A percentile compares a stretch with the other conserved stretches of the same genome.
These are phyloP conservation scores for Euplexia lucipara DNA, from an alignment of 2,888 invertebrate genomes.

Conservation along the genomic window DNA sequence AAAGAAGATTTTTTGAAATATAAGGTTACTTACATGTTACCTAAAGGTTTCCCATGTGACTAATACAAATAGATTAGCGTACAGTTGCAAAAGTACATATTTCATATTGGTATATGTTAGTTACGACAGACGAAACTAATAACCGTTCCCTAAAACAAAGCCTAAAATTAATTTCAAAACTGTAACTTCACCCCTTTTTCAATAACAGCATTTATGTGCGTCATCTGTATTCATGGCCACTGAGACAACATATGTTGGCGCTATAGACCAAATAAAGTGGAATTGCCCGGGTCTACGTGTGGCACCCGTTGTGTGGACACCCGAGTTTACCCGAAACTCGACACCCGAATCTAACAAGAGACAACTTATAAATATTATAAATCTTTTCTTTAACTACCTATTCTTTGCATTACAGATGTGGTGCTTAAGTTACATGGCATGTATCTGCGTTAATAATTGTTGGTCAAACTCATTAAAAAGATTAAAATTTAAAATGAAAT, in stretches of 20 bases:
- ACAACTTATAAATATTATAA: slow-evolving; percentile 72
- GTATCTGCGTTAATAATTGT: no score
- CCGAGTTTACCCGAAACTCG: slow-evolving; percentile 51
- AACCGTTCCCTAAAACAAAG: slow-evolving; percentile 2
- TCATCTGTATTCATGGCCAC: slow-evolving; percentile 76
- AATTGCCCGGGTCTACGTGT: slow-evolving; percentile 73
- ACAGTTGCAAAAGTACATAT: not conserved
- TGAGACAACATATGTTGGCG: slow-evolving; percentile 74
- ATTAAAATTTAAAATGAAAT: no score
- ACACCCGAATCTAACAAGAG: slow-evolving; percentile 61
- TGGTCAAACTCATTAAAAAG: no score
- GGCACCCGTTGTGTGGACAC: slow-evolving; percentile 61
- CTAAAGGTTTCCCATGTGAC: no score
- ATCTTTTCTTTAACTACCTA: not conserved
- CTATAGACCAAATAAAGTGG: slow-evolving; percentile 77
- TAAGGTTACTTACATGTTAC: no score
- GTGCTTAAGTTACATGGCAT: no score
- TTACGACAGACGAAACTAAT: slow-evolving; percentile 30
- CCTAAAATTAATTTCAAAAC: slow-evolving; percentile 35
- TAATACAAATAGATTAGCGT: no score
- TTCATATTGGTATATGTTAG: not conserved
- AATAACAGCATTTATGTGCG: slow-evolving; percentile 65
- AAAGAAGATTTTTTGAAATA: no score
- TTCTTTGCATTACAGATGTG: no score
- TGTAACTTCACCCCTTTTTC: slow-evolving; percentile 56